Evolutionary conservation across 2,888 invertebrate genomes (phyloP).

Genomic region (Tiphia femorata): DNA sequence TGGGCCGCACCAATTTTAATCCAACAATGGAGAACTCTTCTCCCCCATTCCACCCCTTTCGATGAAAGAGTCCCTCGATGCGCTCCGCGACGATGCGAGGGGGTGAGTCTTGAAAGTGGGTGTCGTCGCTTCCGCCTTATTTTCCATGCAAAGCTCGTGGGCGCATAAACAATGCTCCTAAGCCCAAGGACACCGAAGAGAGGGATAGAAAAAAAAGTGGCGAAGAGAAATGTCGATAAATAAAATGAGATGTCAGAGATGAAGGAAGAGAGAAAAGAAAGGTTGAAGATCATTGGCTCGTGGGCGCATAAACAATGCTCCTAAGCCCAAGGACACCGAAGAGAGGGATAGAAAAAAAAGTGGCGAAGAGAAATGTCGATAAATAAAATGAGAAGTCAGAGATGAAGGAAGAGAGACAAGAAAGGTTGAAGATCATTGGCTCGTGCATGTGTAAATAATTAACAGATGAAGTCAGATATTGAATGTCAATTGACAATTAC

Average conservation of each 20-base stretch:
- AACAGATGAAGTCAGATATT: no score
- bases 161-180: background rate
- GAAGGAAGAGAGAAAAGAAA: background rate
- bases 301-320: background rate
- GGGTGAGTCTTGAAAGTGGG: background rate
- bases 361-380: background rate
- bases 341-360: background rate
- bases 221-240: background rate
- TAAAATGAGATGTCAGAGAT: background rate
- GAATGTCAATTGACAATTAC: no score
- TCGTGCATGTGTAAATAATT: no score
- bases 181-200: background rate
- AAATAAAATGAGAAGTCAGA: background rate
- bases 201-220: background rate
- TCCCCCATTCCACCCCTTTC: no score
- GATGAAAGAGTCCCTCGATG: background rate
- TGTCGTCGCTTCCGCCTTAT: conserved; percentile 3
- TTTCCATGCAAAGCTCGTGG: conserved; percentile 8
- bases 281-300: no score
- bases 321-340: background rate
- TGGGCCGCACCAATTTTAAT: conserved; percentile 25
- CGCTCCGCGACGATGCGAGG: background rate
- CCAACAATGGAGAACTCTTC: conserved; percentile 14
- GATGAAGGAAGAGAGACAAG: background rate
- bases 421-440: no score